phyloP scores from a whole-genome alignment of 2,888 invertebrate species.

The Sisyra nigra region DNA sequence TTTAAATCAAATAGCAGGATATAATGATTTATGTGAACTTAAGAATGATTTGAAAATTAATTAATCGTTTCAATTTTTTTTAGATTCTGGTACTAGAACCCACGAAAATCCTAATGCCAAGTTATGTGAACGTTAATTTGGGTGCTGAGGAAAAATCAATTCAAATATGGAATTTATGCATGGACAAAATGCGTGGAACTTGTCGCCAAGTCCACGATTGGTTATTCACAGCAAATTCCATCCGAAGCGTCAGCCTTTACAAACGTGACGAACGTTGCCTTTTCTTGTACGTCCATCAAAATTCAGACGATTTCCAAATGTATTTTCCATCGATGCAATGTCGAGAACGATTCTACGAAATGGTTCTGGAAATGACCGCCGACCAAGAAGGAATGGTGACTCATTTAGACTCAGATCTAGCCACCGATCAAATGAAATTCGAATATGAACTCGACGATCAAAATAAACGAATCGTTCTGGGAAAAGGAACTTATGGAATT shows the following conservation, averaged over 20 bases:
- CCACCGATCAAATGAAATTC: conserved; percentile 63
- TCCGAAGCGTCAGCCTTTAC: conserved; percentile 83
- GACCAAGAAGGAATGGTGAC: conserved; percentile 68
- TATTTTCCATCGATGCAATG: conserved; percentile 84
- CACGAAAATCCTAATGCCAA: conserved; percentile 85
- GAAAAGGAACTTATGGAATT: conserved; percentile 90
- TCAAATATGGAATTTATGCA: conserved; percentile 73
- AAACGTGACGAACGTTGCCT: conserved; percentile 91
- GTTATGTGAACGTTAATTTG: conserved; percentile 88
- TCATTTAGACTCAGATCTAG: conserved; percentile 56
- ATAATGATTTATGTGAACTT: no score
- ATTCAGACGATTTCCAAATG: conserved; percentile 98
- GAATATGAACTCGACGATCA: conserved; percentile 93
- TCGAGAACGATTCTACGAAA: conserved; percentile 63
- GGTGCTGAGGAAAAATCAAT: conserved; percentile 87
- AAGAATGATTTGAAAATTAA: not conserved
- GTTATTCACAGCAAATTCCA: conserved; percentile 81
- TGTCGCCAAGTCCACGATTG: conserved; percentile 86
- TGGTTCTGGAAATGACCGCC: conserved; percentile 74
- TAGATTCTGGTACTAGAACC: conserved; percentile 78
- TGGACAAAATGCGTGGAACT: conserved; percentile 55
- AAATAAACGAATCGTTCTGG: conserved; percentile 69
- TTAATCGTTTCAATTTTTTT: conserved; percentile 16
- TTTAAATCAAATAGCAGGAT: no score
- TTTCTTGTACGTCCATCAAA: conserved; percentile 93